Evolutionary conservation across 92 coral and sea anemone genomes (phyloP).

Genomic region (Parazoanthus darwini): DNA sequence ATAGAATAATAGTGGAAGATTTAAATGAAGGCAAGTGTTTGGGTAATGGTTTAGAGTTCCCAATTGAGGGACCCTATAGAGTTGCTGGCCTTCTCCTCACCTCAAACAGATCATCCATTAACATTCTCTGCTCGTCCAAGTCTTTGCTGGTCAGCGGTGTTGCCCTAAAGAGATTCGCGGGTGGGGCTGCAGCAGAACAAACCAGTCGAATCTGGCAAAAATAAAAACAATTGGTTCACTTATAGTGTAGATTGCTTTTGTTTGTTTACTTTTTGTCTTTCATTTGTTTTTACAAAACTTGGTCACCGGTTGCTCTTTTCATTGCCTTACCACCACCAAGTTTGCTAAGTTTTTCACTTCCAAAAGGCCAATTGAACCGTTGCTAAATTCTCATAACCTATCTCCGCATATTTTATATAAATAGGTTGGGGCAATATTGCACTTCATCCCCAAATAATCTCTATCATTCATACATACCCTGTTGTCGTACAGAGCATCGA

Average conservation of each 20-base stretch:
- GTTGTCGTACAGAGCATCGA: slow-evolving; percentile 89
- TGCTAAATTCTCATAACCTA: too few species aligned
- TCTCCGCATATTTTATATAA: too few species aligned
- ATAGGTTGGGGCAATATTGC: too few species aligned
- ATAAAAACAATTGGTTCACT: neutral
- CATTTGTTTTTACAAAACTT: too few species aligned
- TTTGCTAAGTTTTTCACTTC: too few species aligned
- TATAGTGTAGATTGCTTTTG: neutral
- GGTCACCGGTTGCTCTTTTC: too few species aligned
- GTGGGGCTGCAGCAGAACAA: slow-evolving; percentile 87
- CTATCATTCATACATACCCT: slow-evolving; percentile 61
- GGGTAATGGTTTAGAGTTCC: neutral
- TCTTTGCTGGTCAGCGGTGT: slow-evolving; percentile 81
- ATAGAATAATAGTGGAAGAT: too few species aligned
- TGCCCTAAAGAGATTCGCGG: slow-evolving; percentile 79
- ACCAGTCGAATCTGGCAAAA: slow-evolving; percentile 77
- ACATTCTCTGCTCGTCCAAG: slow-evolving; percentile 75
- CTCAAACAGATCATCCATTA: slow-evolving; percentile 87
- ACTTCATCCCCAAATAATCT: too few species aligned
- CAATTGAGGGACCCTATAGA: neutral
- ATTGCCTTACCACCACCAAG: too few species aligned
- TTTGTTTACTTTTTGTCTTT: too few species aligned
- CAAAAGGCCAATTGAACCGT: too few species aligned
- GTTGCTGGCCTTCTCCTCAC: slow-evolving; percentile 46
- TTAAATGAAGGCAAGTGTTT: neutral